Evolutionary conservation across 2,888 invertebrate genomes (phyloP).

Genomic region (Acanthosepion pharaonis): DNA sequence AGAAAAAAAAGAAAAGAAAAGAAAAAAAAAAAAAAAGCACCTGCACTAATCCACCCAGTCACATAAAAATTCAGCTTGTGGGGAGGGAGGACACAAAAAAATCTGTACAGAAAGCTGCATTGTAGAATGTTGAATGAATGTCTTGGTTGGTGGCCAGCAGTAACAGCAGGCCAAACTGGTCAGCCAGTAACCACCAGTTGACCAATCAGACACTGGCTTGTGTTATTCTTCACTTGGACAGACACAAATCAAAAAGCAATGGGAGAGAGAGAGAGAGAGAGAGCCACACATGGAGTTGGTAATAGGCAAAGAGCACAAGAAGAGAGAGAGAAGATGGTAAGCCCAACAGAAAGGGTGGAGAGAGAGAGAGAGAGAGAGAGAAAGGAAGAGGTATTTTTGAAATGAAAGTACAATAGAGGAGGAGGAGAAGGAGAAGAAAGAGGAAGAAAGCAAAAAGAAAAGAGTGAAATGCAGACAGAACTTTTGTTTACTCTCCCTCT

Average conservation of each 20-base stretch:
- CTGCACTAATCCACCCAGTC: constrained; percentile 25
- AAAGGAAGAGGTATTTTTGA: not conserved
- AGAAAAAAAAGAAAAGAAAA: too few species aligned
- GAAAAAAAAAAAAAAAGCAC: not conserved
- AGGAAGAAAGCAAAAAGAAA: not conserved
- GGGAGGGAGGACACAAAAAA: constrained; percentile 37
- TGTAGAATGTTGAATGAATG: not conserved
- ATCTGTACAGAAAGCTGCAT: not conserved
- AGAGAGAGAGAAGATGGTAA: not conserved
- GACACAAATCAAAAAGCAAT: not conserved
- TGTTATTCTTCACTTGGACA: not conserved
- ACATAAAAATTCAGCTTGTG: not conserved
- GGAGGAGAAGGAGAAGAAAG: too few species aligned
- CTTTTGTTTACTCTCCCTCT: not conserved
- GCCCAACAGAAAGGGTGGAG: not conserved
- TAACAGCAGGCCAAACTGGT: constrained; percentile 43
- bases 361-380: constrained; percentile 1
- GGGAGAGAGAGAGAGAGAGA: not conserved
- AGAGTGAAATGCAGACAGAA: not conserved
- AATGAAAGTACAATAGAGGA: not conserved
- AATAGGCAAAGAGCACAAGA: not conserved
- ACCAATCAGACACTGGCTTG: not conserved
- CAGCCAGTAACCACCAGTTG: constrained; percentile 36
- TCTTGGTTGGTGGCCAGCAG: constrained; percentile 44
- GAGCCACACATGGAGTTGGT: not conserved